Conservation (phyloP, 2,113 vertebrate species). For the Ageneiosus marmoratus region DNA sequence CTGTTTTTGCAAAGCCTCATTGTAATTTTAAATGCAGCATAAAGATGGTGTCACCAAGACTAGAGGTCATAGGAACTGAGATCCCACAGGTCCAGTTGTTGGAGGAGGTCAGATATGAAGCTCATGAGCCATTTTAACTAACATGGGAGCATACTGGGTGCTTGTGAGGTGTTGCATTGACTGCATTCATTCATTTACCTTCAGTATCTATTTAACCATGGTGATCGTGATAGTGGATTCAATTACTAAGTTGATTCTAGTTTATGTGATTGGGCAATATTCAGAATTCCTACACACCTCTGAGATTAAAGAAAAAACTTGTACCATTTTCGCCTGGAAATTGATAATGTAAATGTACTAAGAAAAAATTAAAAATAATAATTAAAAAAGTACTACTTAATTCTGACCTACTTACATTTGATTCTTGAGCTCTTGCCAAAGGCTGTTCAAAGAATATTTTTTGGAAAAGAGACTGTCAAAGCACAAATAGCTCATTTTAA, state of each 20-base stretch:
- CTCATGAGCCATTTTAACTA: neutral
- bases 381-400: slow-evolving; percentile 18
- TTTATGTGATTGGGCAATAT: neutral
- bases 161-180: neutral
- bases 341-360: neutral
- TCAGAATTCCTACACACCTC: neutral
- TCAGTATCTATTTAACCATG: neutral
- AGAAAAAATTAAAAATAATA: too few relatives aligned
- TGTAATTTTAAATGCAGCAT: neutral
- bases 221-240: neutral
- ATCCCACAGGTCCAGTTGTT: neutral
- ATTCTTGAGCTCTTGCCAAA: slow-evolving; percentile 39
- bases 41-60: neutral
- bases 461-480: slow-evolving; percentile 28
- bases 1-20: neutral
- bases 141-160: neutral
- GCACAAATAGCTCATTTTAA: slow-evolving; percentile 45
- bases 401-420: slow-evolving; percentile 37
- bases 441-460: slow-evolving; percentile 34
- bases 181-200: neutral
- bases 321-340: neutral
- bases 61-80: neutral
- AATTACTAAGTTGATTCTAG: neutral
- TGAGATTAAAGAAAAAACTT: neutral
- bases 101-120: neutral